Evolutionary conservation across 1,140 invertebrate species (phyloP).

Genomic region (Tetranychus urticae): DNA sequence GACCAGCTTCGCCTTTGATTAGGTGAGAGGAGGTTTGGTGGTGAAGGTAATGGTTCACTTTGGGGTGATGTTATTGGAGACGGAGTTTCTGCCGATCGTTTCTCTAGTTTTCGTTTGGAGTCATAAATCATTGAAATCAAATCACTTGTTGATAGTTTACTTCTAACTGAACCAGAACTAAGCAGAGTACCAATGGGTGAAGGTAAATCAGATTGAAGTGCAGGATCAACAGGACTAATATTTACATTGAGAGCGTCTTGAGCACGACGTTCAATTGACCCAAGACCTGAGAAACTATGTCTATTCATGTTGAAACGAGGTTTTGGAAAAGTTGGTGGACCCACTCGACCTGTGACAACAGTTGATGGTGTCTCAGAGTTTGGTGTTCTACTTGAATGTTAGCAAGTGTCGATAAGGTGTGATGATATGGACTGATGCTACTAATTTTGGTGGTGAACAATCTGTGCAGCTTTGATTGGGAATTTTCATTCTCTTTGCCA

Average conservation of each 20-base stretch:
- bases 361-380: neutral
- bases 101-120: constrained; percentile 15
- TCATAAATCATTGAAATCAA: constrained; percentile 14
- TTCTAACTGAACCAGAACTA: neutral
- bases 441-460: neutral
- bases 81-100: constrained; percentile 4
- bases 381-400: neutral
- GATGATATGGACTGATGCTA: neutral
- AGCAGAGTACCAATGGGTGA: neutral
- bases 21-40: neutral
- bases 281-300: neutral
- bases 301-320: neutral
- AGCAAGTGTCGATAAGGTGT: neutral
- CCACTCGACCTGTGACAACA: neutral
- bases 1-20: neutral
- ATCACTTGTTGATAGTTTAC: constrained; percentile 12
- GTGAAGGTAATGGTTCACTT: neutral
- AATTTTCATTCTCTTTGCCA: neutral
- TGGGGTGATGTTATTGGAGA: neutral
- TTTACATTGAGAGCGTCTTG: neutral
- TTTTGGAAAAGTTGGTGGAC: neutral
- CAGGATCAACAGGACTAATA: neutral
- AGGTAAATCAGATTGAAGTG: neutral
- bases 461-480: neutral
- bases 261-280: neutral